Evolutionary conservation across 1,140 invertebrate species (phyloP), one percentile per base, ranked within the genome.

Genomic region (Pectinophora gossypiella): DNA sequence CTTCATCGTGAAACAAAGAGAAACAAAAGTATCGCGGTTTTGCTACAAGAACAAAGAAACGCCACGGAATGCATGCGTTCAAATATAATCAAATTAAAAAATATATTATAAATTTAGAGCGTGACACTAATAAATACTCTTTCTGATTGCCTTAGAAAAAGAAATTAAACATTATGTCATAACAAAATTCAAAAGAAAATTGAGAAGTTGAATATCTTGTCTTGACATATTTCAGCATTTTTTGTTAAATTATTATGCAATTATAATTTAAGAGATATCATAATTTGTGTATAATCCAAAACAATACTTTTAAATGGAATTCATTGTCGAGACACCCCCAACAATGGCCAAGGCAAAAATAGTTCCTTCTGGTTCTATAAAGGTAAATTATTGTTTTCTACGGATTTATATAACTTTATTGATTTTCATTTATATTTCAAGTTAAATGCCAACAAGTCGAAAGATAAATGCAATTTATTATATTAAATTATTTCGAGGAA

Each of bases 341-440:
- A 42, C 57, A 21, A 68, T 72, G 54, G 59, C 59, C 2, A 76
- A 76, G 61, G 53, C 64, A 44, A 74, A 68, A 69, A 53, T 68
- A 15, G 47, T 61, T 40, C 52, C 68, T 23, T 69, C 66, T 5
- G 46, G 46, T 23, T 62, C 56, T 12, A 38, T 63, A 49, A 77
- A 74, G 67, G 68, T 72, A 61, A 36, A 42, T 43, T n/a, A 43
- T 4, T 52, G 7, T 32, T 48, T 27, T 21, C 43, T 56, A n/a
- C n/a, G 6, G 20, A 38, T 35, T 23, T 32, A 12, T 7, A 32
- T 3, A 3, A 32, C n/a, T 32, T 32, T 32, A n/a, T n/a, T n/a
- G n/a, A n/a, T n/a, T n/a, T n/a, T n/a, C n/a, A n/a, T n/a, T n/a
- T n/a, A n/a, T n/a, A n/a, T n/a, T n/a, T n/a, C n/a, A n/a, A n/a